These are phyloP conservation scores for Chrysolina oricalcia DNA, from an alignment of 2,888 invertebrate genomes.

Conservation along the genomic window DNA sequence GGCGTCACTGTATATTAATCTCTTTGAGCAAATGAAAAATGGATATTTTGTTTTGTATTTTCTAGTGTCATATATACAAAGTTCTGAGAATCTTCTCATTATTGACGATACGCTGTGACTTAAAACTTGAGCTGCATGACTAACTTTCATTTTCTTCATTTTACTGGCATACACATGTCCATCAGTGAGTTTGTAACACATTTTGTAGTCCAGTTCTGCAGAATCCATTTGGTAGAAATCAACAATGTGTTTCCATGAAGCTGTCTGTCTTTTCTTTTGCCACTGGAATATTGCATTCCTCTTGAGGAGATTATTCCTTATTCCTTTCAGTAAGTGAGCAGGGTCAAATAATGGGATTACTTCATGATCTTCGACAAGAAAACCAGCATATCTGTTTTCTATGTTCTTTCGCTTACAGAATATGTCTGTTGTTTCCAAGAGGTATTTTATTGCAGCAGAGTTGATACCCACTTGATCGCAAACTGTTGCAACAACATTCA, in stretches of 20 bases:
- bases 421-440: slow-evolving; percentile 23
- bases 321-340: slow-evolving; percentile 25
- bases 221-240: neutral
- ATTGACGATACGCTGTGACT: slow-evolving; percentile 23
- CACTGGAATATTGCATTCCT: slow-evolving; percentile 26
- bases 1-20: neutral
- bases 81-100: slow-evolving; percentile 28
- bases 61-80: slow-evolving; percentile 4
- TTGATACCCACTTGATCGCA: slow-evolving; percentile 21
- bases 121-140: slow-evolving; percentile 35
- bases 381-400: slow-evolving; percentile 14
- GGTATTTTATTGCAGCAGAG: slow-evolving; percentile 25
- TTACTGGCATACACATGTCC: slow-evolving; percentile 27
- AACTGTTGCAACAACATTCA: neutral
- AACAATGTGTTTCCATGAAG: slow-evolving; percentile 23
- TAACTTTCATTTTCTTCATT: slow-evolving; percentile 39
- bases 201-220: neutral
- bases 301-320: neutral
- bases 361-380: slow-evolving; percentile 13
- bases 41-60: neutral
- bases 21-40: neutral
- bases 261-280: slow-evolving; percentile 4
- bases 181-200: slow-evolving; percentile 33
- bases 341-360: slow-evolving; percentile 32
- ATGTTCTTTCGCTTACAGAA: slow-evolving; percentile 1